Conservation (phyloP, 2,888 invertebrate species). For the Xestobium rufovillosum region DNA sequence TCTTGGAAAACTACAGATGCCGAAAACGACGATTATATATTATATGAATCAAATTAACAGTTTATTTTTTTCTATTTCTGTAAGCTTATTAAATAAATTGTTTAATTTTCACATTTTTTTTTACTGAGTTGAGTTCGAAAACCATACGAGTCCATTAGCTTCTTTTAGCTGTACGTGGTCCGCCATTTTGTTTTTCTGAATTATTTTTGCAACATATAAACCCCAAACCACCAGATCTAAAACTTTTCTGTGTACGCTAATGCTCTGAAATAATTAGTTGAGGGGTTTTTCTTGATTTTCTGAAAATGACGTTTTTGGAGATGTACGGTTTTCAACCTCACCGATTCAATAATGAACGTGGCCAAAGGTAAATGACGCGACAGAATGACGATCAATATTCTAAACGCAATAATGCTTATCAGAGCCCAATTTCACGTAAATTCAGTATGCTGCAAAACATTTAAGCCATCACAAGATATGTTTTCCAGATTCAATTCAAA, state of each 20-base stretch:
- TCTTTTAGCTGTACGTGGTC: background rate
- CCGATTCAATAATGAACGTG: no score
- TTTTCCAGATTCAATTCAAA: no score
- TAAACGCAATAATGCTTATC: no score
- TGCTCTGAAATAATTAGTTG: conserved; percentile 8
- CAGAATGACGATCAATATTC: no score
- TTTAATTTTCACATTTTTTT: conserved; percentile 9
- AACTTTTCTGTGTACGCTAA: conserved; percentile 14
- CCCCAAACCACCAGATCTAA: conserved; percentile 12
- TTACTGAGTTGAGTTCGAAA: conserved; percentile 7
- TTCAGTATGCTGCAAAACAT: no score
- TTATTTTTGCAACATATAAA: conserved; percentile 9
- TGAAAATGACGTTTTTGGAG: no score
- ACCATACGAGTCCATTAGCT: conserved; percentile 3
- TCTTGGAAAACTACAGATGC: conserved; percentile 8
- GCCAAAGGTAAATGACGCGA: no score
- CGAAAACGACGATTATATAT: conserved; percentile 3
- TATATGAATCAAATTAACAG: background rate
- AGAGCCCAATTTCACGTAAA: no score
- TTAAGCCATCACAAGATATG: no score
- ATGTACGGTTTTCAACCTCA: no score
- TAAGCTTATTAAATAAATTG: conserved; percentile 9
- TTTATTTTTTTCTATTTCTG: conserved; percentile 2
- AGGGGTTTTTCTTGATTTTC: no score
- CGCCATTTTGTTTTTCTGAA: background rate